phyloP scores from a whole-genome alignment of 1,140 invertebrate genomes.

The Meteorus sp. region DNA sequence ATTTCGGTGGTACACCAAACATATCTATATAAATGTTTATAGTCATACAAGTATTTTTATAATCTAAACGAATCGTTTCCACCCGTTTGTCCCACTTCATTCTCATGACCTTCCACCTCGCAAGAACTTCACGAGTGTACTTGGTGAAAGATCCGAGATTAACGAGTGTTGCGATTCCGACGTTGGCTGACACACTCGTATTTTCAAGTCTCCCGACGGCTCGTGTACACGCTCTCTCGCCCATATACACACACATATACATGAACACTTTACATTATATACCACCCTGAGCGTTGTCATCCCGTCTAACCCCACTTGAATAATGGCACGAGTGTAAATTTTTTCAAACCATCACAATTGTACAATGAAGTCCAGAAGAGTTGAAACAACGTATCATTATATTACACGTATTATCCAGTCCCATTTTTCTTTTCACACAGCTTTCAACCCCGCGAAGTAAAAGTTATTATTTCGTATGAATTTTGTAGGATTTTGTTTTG shows the following conservation, averaged over 20 bases:
- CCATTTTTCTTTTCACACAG: too few relatives aligned
- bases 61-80: constrained; percentile 21
- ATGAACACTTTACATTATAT: not conserved
- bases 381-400: not conserved
- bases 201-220: constrained; percentile 19
- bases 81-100: not conserved
- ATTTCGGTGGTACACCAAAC: too few relatives aligned
- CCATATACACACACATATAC: constrained; percentile 1
- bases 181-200: constrained; percentile 19
- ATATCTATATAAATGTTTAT: too few relatives aligned
- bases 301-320: constrained; percentile 8
- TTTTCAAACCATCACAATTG: not conserved
- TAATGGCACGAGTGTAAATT: constrained; percentile 17
- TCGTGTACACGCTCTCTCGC: not conserved
- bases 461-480: too few relatives aligned
- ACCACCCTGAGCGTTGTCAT: not conserved
- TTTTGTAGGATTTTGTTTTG: too few relatives aligned
- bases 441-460: too few relatives aligned
- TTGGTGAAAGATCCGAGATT: constrained; percentile 22
- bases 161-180: constrained; percentile 20
- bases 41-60: constrained; percentile 21
- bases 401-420: too few relatives aligned
- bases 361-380: constrained; percentile 11
- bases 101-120: constrained; percentile 3
- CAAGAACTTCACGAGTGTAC: constrained; percentile 17